Conservation (phyloP, 2,113 vertebrate genomes). For the Dissostichus mawsoni region DNA sequence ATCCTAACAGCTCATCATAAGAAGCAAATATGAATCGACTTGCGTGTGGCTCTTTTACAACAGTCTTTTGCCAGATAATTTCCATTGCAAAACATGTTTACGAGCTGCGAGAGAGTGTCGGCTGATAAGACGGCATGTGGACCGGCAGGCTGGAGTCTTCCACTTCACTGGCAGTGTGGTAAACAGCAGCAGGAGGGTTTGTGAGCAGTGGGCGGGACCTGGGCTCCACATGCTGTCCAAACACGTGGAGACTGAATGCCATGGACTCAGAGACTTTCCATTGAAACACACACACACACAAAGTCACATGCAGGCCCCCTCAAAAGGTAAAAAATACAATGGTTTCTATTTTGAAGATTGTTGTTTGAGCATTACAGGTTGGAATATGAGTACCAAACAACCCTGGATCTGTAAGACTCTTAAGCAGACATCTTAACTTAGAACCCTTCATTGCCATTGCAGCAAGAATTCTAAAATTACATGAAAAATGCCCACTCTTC, state of each 20-base stretch:
- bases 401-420: not conserved
- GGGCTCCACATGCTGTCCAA: conserved; percentile 50
- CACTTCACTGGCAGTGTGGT: conserved; percentile 56
- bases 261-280: conserved; percentile 29
- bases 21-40: not conserved
- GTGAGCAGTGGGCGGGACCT: conserved; percentile 48
- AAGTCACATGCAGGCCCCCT: conserved; percentile 22
- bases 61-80: conserved; percentile 21
- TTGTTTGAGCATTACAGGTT: too few species aligned
- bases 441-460: not conserved
- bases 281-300: conserved; percentile 19
- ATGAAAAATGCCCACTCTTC: not conserved
- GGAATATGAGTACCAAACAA: too few species aligned
- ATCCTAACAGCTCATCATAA: conserved; percentile 10
- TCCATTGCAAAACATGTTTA: conserved; percentile 62
- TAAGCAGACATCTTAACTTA: not conserved
- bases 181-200: conserved; percentile 68
- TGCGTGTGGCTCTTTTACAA: conserved; percentile 27
- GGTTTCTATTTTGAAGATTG: too few species aligned
- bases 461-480: not conserved
- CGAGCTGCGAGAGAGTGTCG: conserved; percentile 21
- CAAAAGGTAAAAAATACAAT: conserved; percentile 1
- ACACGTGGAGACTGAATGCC: conserved; percentile 56
- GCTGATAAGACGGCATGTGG: conserved; percentile 57
- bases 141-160: conserved; percentile 55